Conservation (phyloP, 1,140 invertebrate species). For the Euura saliciscinereae region DNA sequence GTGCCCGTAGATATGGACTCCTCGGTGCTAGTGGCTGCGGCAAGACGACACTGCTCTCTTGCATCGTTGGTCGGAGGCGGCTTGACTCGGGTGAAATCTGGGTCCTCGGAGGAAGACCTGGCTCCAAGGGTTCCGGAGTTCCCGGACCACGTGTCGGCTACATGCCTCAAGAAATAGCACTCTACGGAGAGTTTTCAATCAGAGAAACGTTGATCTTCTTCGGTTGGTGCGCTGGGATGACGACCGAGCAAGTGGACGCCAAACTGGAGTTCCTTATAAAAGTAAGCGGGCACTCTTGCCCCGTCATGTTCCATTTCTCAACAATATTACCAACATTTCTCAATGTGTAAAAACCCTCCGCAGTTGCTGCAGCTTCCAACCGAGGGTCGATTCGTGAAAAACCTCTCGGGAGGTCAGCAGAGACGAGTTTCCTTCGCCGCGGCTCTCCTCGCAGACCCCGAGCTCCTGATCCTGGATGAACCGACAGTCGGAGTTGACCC, state of each 20-base stretch:
- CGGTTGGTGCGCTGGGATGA: constrained; percentile 86
- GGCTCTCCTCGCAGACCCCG: constrained; percentile 86
- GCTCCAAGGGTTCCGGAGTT: constrained; percentile 77
- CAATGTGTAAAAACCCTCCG: constrained; percentile 28
- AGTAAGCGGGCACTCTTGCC: constrained; percentile 50
- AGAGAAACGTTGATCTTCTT: constrained; percentile 91
- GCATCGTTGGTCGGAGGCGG: constrained; percentile 80
- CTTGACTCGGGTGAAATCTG: constrained; percentile 81
- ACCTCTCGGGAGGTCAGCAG: constrained; percentile 90
- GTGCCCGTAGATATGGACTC: constrained; percentile 72
- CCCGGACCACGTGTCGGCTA: constrained; percentile 68
- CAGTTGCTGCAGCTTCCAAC: constrained; percentile 65
- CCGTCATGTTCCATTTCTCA: background rate
- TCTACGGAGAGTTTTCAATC: constrained; percentile 92
- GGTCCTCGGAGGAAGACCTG: constrained; percentile 82
- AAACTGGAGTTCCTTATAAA: constrained; percentile 83
- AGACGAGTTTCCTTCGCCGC: constrained; percentile 87
- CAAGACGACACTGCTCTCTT: constrained; percentile 84
- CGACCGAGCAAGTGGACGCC: constrained; percentile 72
- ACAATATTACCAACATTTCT: constrained; percentile 20
- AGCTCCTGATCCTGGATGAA: constrained; percentile 91
- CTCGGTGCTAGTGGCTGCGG: constrained; percentile 85
- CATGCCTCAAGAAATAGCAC: constrained; percentile 84
- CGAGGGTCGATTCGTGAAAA: constrained; percentile 74
- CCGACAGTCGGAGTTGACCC: constrained; percentile 96